These are phyloP conservation scores for Champsocephalus gunnari DNA, from an alignment of 2,797 vertebrate species.

Conservation along the genomic window DNA sequence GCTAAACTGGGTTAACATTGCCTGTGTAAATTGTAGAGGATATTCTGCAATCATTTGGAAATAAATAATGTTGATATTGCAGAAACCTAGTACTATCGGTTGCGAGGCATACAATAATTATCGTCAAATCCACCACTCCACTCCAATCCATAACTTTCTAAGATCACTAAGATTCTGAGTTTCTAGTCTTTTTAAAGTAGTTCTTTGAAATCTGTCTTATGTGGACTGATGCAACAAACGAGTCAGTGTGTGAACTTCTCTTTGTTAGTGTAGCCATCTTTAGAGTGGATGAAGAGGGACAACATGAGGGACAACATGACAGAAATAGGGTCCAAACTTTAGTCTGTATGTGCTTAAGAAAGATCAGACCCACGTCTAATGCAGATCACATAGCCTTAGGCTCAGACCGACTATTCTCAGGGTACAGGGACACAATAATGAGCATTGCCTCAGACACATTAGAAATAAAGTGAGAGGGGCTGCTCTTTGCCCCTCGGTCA, in stretches of 20 bases:
- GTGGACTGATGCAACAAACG: conserved; percentile 33
- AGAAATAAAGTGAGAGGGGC: conserved; percentile 45
- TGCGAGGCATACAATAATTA: neutral
- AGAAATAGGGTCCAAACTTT: conserved; percentile 15
- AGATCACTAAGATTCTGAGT: conserved; percentile 8
- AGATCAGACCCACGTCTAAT: conserved; percentile 32
- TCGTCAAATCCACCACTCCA: neutral
- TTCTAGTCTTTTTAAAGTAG: conserved; percentile 39
- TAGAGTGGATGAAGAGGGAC: conserved; percentile 9
- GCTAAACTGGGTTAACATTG: conserved; percentile 6
- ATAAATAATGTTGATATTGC: neutral
- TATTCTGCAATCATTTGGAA: conserved; percentile 2
- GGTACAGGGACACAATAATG: conserved; percentile 44
- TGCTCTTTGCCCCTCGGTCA: conserved; percentile 50
- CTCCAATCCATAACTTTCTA: conserved; percentile 1
- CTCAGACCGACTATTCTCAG: conserved; percentile 41
- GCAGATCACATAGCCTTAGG: conserved; percentile 26
- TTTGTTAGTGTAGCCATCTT: conserved; percentile 1
- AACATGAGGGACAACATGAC: neutral
- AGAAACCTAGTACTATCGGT: neutral
- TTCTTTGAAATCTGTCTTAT: conserved; percentile 33
- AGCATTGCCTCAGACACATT: conserved; percentile 55
- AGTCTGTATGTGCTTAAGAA: conserved; percentile 17
- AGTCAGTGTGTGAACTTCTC: neutral
- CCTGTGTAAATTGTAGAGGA: neutral